Evolutionary conservation across 2,797 vertebrate species (phyloP).

Genomic region (Orestias chungarensis): DNA sequence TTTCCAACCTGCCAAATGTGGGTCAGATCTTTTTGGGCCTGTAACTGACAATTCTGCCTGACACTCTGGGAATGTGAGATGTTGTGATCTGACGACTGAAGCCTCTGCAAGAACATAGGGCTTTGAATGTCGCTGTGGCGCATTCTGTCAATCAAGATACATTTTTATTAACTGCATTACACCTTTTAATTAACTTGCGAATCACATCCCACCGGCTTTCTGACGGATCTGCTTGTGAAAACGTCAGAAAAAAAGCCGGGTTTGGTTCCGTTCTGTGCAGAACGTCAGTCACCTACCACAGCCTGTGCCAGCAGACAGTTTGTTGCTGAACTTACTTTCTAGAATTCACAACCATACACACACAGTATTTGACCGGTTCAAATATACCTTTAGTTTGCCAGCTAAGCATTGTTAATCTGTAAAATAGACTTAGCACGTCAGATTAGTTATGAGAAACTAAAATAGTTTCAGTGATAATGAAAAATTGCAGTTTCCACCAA

Average conservation of each 20-base stretch:
- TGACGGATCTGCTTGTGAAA: constrained; percentile 20
- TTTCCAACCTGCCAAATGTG: constrained; percentile 46
- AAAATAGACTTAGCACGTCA: not conserved
- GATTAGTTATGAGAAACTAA: not conserved
- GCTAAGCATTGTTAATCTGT: not conserved
- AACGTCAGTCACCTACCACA: not conserved
- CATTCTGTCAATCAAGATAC: constrained; percentile 32
- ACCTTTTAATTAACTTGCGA: constrained; percentile 44
- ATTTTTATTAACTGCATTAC: constrained; percentile 39
- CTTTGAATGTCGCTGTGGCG: constrained; percentile 34
- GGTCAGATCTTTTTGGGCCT: constrained; percentile 37
- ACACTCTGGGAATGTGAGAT: constrained; percentile 31
- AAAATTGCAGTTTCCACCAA: not conserved
- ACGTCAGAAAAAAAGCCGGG: not conserved
- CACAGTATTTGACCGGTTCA: constrained; percentile 7
- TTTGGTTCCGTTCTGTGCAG: constrained; percentile 9
- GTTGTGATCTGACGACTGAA: constrained; percentile 35
- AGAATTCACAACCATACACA: constrained; percentile 8
- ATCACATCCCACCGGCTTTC: constrained; percentile 24
- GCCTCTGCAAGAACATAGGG: constrained; percentile 8
- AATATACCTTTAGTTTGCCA: constrained; percentile 3
- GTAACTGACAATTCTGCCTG: constrained; percentile 42
- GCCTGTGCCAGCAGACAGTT: constrained; percentile 15
- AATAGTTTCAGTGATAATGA: constrained; percentile 1
- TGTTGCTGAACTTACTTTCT: not conserved